Percentiles rank a stretch among this genome's conserved stretches.
These are phyloP conservation scores for Anolis apletophallus DNA, from an alignment of 2,797 vertebrate species.

Conservation along the genomic window DNA sequence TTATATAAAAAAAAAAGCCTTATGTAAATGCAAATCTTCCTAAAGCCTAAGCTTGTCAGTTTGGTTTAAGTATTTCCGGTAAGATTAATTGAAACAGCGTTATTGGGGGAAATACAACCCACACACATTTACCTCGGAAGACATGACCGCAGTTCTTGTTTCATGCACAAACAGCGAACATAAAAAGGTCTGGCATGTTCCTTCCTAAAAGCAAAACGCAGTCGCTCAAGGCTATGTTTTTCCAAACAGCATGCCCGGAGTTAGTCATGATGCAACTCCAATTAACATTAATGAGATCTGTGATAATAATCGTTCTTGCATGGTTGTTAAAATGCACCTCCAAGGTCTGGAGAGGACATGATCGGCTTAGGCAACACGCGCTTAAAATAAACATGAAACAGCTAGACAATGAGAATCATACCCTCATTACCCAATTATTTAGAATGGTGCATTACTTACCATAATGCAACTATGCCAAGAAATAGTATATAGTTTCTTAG, in stretches of 20 bases:
- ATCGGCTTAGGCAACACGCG: background rate
- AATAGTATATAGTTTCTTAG: background rate
- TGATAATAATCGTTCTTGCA: constrained; percentile 19
- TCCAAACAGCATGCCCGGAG: constrained; percentile 10
- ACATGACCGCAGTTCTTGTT: background rate
- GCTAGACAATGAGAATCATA: background rate
- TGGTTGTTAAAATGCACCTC: constrained; percentile 14
- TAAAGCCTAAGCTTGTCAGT: background rate
- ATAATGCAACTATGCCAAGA: background rate
- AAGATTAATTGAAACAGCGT: background rate
- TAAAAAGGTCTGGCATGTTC: background rate
- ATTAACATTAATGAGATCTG: constrained; percentile 27
- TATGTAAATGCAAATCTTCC: constrained; percentile 7
- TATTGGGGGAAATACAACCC: background rate
- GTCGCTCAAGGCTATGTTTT: background rate
- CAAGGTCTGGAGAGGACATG: background rate
- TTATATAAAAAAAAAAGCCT: background rate
- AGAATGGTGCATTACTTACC: background rate
- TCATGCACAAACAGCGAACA: background rate
- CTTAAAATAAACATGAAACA: constrained; percentile 11
- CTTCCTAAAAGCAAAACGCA: background rate
- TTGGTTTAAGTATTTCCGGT: background rate
- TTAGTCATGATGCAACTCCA: constrained; percentile 26
- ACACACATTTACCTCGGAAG: background rate
- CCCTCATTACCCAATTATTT: background rate